A percentile compares a stretch with the other conserved stretches of the same genome.
Conservation (phyloP, 1,140 invertebrate genomes). For the Eriosoma lanigerum region DNA sequence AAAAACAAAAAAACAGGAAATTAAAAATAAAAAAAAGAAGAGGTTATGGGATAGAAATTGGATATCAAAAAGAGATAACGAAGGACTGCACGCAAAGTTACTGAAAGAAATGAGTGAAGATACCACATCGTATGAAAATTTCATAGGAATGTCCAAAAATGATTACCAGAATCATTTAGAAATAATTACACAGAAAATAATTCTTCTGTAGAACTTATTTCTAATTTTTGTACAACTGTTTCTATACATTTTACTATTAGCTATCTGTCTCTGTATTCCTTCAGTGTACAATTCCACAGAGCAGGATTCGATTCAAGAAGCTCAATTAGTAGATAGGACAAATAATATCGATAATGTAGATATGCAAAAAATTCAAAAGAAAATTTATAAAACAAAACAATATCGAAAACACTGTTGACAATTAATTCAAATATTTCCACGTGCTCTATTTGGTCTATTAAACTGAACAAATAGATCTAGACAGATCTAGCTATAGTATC, state of each 20-base stretch:
- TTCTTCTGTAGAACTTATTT: conserved; percentile 16
- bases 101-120: no score
- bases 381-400: no score
- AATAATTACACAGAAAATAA: no score
- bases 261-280: conserved; percentile 18
- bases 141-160: no score
- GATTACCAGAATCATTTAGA: no score
- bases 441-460: conserved; percentile 39
- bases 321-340: conserved; percentile 13
- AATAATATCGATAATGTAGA: not conserved
- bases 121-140: no score
- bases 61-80: no score
- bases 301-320: conserved; percentile 22
- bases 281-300: conserved; percentile 31
- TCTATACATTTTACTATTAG: conserved; percentile 24
- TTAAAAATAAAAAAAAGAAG: no score
- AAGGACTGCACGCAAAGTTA: no score
- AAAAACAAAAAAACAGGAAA: no score
- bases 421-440: no score
- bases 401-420: not conserved
- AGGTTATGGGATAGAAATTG: no score
- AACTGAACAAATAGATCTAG: conserved; percentile 30
- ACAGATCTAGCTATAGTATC: conserved; percentile 37
- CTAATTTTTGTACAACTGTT: conserved; percentile 4
- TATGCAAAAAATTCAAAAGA: conserved; percentile 19